Conservation (phyloP, 2,888 invertebrate genomes). For the Meta bourneti region DNA sequence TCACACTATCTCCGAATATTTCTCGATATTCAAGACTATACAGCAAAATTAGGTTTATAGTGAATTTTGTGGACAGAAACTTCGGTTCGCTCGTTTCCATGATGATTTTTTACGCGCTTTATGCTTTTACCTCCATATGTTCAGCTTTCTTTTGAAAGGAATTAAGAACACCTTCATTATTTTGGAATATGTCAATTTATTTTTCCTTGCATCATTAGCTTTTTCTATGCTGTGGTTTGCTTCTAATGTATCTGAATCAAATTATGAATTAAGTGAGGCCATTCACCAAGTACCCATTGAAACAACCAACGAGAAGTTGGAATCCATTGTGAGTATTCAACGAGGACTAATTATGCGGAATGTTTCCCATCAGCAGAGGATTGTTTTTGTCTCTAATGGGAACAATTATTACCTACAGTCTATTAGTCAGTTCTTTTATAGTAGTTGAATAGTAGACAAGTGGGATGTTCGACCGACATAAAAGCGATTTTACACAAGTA, state of each 20-base stretch:
- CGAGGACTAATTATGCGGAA: neutral
- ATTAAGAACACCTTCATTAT: neutral
- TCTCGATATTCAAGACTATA: neutral
- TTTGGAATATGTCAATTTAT: neutral
- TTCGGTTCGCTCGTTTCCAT: neutral
- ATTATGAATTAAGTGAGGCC: neutral
- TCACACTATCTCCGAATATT: neutral
- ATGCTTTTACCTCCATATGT: neutral
- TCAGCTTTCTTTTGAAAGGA: neutral
- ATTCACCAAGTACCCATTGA: neutral
- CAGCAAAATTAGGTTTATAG: neutral
- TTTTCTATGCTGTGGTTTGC: neutral
- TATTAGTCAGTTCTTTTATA: neutral
- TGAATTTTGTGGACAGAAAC: neutral
- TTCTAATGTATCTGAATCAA: neutral
- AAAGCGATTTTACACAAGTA: no score
- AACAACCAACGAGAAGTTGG: neutral
- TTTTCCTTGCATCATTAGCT: neutral
- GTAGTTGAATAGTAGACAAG: no score
- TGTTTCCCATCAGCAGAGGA: neutral
- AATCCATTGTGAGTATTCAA: neutral
- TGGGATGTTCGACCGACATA: no score
- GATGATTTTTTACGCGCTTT: neutral
- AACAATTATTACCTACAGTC: slow-evolving; percentile 13
- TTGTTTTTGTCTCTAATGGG: neutral